Base-by-base conservation (phyloP, 1,140 invertebrate species). In the Bombus pyrosoma region DNA sequence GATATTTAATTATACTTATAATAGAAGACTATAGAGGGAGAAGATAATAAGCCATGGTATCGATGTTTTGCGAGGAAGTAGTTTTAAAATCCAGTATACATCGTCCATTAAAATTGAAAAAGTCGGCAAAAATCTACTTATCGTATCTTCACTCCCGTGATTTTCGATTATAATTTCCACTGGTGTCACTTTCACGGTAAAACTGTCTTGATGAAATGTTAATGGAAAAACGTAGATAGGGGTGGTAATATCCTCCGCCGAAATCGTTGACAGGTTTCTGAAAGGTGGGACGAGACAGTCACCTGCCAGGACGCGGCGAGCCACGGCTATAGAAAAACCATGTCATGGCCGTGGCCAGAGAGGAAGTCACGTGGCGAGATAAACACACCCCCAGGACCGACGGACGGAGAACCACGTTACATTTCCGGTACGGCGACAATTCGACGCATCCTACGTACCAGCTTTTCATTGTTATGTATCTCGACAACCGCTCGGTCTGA, bases 391-490 rank as follows among this genome's bases (percentile, higher is more conserved):
- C 73, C 80, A 53, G n/a, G 22, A 34, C 41, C 77, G 53, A 18
- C 10, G 39, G 10, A 32, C 43, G 34, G 53, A 86, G 62, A 57
- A n/a, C 32, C 72, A 6, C 39, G 79, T 43, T 81, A 81, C 84
- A 81, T 85, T 85, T 85, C 84, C 84, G 78, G 59, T 59, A n/a
- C 57, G 78, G 53, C 34, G 71, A 69, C 84, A 81, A 85, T 85
- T 81, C 71, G 78, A 85, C 78, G 84, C 71, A 41, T 81, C 78
- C 80, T 64, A 47, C 73, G 81, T 77, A 72, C 34, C 85, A 68
- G 64, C 28, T 59, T 77, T 62, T 69, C 85, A 83, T 86, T 86
- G 85, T 83, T 75, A 53, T 76, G 62, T 77, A 83, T 83, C 80
- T 71, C 41, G 80, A 69, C 77, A 69, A 57, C 53, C 32, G 80